Base-by-base conservation (phyloP, 1,140 invertebrate species). In the Helicoverpa armigera region DNA sequence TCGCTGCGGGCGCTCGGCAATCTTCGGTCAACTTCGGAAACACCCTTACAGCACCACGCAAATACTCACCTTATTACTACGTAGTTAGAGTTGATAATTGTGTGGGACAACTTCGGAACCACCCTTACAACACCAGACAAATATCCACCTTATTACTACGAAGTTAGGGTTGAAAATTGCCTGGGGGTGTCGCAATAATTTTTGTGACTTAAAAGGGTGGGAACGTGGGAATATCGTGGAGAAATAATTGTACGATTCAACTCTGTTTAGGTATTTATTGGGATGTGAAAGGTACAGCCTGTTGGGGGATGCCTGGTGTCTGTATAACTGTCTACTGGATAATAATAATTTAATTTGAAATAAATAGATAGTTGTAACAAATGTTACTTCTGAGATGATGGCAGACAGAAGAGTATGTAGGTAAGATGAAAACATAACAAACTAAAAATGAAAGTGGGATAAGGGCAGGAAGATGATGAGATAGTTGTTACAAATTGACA, bases 1-100 rank as follows among this genome's bases (percentile, higher is more conserved):
- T 93, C 83, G 86, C 86, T 87, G 85, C 87, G 83, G 87, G 90
- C 90, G 82, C 75, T 90, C 87, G 90, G 85, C 70, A 65, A 83
- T 81, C 82, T 82, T 88, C 87, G 90, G 78, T 65, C 23, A 83
- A 79, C 77, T 83, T 88, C 87, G 85, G 72, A 69, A 74, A 51
- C 51, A 82, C 76, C 76, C 76, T 58, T 78, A 43, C 61, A 67
- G 18, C 14, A 31, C 23, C 13, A 75, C 2, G 50, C 3, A 29
- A 77, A 35, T 14, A 23, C 9, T 3, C 16, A 67, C 75, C 43
- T 18, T 67, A 65, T 12, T 11, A 35, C 23, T 9, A 7, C 12
- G 29, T 29, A 29, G 10, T 50, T 54, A 54, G 18, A 4, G 16
- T 29, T 14, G 3, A 60, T 7, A 48, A 18, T 79, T 70, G 23